These are phyloP conservation scores for Eriosoma lanigerum DNA, from an alignment of 1,140 invertebrate genomes.

Conservation along the genomic window DNA sequence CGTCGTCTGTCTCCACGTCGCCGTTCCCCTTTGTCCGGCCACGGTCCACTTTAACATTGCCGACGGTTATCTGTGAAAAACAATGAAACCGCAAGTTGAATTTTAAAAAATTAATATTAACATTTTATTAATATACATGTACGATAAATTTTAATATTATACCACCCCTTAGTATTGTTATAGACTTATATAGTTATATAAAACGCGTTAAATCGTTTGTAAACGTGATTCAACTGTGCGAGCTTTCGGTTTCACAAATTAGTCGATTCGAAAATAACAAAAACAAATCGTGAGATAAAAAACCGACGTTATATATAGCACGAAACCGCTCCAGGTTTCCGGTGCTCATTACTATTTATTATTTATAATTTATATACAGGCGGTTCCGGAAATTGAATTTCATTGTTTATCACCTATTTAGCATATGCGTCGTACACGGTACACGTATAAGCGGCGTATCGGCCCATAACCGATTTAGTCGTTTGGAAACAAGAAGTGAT, in stretches of 20 bases:
- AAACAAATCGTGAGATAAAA: not conserved
- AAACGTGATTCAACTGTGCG: not conserved
- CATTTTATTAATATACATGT: too few species aligned
- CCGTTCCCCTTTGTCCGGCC: conserved; percentile 29
- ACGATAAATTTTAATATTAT: too few species aligned
- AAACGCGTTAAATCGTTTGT: too few species aligned
- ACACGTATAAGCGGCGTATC: conserved; percentile 7
- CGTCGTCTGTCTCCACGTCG: conserved; percentile 16
- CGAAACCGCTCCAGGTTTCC: not conserved
- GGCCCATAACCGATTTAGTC: conserved; percentile 47
- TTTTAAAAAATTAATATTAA: too few species aligned
- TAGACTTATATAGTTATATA: too few species aligned
- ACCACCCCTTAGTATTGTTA: too few species aligned
- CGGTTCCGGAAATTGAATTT: conserved; percentile 45
- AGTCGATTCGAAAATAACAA: not conserved
- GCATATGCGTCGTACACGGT: too few species aligned
- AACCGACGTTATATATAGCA: not conserved
- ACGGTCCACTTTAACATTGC: conserved; percentile 46
- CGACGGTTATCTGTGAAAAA: conserved; percentile 19
- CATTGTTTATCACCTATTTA: conserved; percentile 49
- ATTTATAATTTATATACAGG: conserved; percentile 2
- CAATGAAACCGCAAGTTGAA: too few species aligned
- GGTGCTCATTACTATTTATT: not conserved
- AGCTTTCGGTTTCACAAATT: not conserved
- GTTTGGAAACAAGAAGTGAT: conserved; percentile 44